Conservation (phyloP, 2,888 invertebrate genomes). For the Hyposoter didymator region DNA sequence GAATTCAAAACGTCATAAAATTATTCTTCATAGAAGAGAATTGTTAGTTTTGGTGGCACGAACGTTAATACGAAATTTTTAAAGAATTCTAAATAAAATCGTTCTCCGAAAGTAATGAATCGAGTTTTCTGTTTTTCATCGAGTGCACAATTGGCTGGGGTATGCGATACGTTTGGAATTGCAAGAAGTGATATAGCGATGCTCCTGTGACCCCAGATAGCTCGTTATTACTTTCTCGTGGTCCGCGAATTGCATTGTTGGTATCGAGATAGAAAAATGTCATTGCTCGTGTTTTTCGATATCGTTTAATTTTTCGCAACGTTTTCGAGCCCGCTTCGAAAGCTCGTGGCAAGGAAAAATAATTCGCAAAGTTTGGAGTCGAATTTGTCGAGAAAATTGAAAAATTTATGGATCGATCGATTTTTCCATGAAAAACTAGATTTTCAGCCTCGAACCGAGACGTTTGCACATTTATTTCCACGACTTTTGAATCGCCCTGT, state of each 20-base stretch:
- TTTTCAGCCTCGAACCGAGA: background rate
- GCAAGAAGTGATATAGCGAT: conserved; percentile 23
- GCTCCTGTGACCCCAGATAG: conserved; percentile 41
- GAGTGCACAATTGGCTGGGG: background rate
- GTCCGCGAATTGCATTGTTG: conserved; percentile 1
- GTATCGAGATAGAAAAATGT: conserved; percentile 2
- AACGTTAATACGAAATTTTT: too few relatives aligned
- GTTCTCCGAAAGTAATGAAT: background rate
- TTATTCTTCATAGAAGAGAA: too few relatives aligned
- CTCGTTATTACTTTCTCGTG: conserved; percentile 12
- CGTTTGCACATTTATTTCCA: background rate
- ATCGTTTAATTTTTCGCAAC: background rate
- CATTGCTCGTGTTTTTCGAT: background rate
- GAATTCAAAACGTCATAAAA: too few relatives aligned
- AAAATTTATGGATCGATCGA: background rate
- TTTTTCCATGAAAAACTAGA: background rate
- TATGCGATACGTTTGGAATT: conserved; percentile 19
- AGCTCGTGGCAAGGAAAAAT: background rate
- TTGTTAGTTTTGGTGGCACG: too few relatives aligned
- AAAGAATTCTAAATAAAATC: too few relatives aligned
- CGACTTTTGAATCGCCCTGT: conserved; percentile 47
- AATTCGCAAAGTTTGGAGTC: too few relatives aligned
- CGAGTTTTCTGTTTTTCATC: conserved; percentile 8
- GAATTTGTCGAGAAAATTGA: background rate
- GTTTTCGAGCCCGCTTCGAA: background rate